Evolutionary conservation across 37 sponge, comb jelly and placozoan genomes (phyloP), one percentile per base, ranked within the genome.

Genomic region (Petrosia ficiformis): DNA sequence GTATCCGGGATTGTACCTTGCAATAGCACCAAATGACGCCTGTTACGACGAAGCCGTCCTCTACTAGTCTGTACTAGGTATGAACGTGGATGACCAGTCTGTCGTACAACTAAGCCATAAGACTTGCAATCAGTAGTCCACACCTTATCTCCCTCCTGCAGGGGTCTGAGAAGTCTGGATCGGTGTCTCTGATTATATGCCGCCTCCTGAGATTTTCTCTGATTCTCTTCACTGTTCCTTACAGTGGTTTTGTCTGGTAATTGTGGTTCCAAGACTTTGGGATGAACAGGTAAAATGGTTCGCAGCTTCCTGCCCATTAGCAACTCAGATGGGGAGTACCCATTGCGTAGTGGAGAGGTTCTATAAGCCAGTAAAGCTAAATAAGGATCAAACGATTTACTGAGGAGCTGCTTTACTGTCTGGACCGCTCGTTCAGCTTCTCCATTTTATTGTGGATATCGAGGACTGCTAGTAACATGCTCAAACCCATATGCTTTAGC

Each of bases 241-340:
- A 43, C 31, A 16, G 8, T 19, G 67, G 57, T 48, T 36, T 61
- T 29, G 74, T 80, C 35, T 24, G 82, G 82, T 26, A 71, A 24
- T 5, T 64, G 42, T 29, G 67, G 74, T 2, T 28, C 24, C 36
- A 81, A 48, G 60, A 33, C 52, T n/a, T 34, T 29, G 0, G 74
- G 44, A 14, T 42, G 33, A 8, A 81, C 37, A 24, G 74, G 75
- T 3, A 81, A 37, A 11, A 44, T 73, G 25, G 75, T 65, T 10
- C 74, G 52, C 3, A 81, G 35, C 52, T 73, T 73, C 31, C 68
- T 42, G 3, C 82, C 73, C 82, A 81, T 81, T n/a, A 80, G 30
- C 22, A 72, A 73, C 32, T 80, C 81, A 25, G 73, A 72, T 72
- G 81, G 81, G 37, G 73, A 72, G 44, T 73, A 81, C 39, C 82